These are phyloP conservation scores for Chironomus striatipennis DNA, from an alignment of 1,140 invertebrate genomes.

Conservation along the genomic window DNA sequence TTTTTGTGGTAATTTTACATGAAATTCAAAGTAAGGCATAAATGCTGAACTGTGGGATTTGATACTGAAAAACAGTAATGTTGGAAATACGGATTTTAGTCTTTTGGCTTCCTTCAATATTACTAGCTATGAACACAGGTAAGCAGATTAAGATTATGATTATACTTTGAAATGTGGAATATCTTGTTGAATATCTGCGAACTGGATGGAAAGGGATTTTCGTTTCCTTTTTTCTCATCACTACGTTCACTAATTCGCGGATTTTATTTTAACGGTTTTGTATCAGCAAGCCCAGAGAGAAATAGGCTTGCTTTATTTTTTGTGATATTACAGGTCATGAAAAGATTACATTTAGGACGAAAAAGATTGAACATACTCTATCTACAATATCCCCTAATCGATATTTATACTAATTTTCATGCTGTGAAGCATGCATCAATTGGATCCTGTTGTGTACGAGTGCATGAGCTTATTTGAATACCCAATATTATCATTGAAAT, in stretches of 20 bases:
- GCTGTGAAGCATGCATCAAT: no score
- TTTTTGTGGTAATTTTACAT: constrained; percentile 11
- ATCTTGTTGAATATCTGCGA: background rate
- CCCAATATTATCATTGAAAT: no score
- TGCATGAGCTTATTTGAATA: no score
- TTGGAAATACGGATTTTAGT: constrained; percentile 19
- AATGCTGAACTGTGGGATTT: constrained; percentile 13
- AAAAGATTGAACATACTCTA: no score
- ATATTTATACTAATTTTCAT: no score
- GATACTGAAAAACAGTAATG: background rate
- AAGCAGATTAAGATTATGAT: constrained; percentile 6
- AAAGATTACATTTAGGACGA: no score
- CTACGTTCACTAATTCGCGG: background rate
- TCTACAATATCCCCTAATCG: no score
- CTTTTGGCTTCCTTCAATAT: constrained; percentile 5
- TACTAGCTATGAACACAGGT: constrained; percentile 20
- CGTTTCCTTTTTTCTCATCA: no score
- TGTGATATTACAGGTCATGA: no score
- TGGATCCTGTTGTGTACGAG: no score
- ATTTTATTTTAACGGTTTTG: background rate
- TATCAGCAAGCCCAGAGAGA: background rate
- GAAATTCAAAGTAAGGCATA: background rate
- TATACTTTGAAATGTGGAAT: background rate
- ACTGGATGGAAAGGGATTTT: background rate
- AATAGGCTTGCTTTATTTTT: no score